phyloP scores from a whole-genome alignment of 1,140 invertebrate species.

The Aricia agestis region DNA sequence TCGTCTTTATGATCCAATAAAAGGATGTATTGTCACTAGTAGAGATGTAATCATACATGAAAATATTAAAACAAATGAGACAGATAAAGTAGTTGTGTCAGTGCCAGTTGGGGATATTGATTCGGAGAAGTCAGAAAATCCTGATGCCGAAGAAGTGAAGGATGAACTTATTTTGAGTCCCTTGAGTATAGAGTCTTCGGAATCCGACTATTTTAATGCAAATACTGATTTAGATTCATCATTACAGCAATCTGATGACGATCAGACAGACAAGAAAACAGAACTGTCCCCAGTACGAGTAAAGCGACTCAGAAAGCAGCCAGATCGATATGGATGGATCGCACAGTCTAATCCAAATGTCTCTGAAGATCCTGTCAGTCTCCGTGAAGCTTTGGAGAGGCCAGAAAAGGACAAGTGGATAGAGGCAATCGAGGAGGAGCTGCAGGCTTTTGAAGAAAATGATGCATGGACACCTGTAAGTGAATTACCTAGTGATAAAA shows the following conservation, averaged over 20 bases:
- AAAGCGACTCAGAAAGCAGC: neutral
- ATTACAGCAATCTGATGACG: neutral
- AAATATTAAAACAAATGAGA: constrained; percentile 11
- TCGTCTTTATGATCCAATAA: constrained; percentile 22
- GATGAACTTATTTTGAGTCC: too few relatives aligned
- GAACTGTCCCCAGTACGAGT: neutral
- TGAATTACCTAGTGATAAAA: constrained; percentile 12
- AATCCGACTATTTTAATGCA: constrained; percentile 10
- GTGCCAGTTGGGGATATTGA: constrained; percentile 20
- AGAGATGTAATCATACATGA: constrained; percentile 26
- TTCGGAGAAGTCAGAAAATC: too few relatives aligned
- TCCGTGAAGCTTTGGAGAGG: neutral
- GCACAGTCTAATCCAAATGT: neutral
- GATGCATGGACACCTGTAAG: constrained; percentile 8
- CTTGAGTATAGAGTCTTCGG: constrained; percentile 13
- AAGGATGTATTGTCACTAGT: constrained; percentile 16
- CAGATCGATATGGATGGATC: neutral
- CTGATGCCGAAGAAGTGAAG: too few relatives aligned
- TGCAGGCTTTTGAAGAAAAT: constrained; percentile 22
- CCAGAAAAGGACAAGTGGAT: constrained; percentile 19
- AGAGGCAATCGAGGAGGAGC: constrained; percentile 17
- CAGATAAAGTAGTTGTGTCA: neutral
- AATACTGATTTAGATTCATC: constrained; percentile 11
- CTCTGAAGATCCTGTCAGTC: neutral
- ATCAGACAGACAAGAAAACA: neutral